These are phyloP conservation scores for Zosterops pallidus DNA, from an alignment of 2,113 vertebrate genomes.

Conservation along the genomic window DNA sequence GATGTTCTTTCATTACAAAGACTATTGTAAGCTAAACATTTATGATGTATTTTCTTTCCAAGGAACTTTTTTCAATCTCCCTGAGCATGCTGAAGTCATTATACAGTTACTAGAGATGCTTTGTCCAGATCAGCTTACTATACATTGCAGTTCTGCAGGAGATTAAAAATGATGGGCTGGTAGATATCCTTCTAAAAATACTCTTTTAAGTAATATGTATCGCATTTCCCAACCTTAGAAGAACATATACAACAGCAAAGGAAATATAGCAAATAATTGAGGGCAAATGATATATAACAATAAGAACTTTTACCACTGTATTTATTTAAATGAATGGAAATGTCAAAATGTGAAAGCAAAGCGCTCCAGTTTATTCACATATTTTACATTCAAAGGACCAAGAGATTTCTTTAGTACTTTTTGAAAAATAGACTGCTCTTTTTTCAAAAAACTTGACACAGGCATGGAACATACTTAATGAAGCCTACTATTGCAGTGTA, in stretches of 20 bases:
- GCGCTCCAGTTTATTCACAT: conserved; percentile 30
- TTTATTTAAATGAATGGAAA: conserved; percentile 53
- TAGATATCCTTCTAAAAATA: conserved; percentile 28
- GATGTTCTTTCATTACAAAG: conserved; percentile 13
- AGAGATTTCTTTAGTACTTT: not conserved
- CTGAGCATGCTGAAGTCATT: conserved; percentile 30
- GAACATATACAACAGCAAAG: not conserved
- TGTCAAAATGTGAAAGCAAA: conserved; percentile 28
- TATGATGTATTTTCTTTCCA: conserved; percentile 25
- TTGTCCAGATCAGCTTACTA: conserved; percentile 24
- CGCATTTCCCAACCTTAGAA: not conserved
- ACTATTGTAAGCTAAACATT: conserved; percentile 32
- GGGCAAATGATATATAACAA: conserved; percentile 7
- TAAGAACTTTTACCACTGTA: conserved; percentile 12
- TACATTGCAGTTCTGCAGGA: conserved; percentile 5
- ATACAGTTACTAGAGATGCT: not conserved
- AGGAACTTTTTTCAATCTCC: conserved; percentile 25
- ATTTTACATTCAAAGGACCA: conserved; percentile 36
- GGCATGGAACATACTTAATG: not conserved
- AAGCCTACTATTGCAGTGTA: not conserved
- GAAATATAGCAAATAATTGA: conserved; percentile 9
- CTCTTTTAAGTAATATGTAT: not conserved
- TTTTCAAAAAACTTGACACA: conserved; percentile 15
- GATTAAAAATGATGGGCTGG: conserved; percentile 23
- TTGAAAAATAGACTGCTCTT: not conserved